phyloP scores from a whole-genome alignment of 2,888 invertebrate species.

The Trisateles emortualis region DNA sequence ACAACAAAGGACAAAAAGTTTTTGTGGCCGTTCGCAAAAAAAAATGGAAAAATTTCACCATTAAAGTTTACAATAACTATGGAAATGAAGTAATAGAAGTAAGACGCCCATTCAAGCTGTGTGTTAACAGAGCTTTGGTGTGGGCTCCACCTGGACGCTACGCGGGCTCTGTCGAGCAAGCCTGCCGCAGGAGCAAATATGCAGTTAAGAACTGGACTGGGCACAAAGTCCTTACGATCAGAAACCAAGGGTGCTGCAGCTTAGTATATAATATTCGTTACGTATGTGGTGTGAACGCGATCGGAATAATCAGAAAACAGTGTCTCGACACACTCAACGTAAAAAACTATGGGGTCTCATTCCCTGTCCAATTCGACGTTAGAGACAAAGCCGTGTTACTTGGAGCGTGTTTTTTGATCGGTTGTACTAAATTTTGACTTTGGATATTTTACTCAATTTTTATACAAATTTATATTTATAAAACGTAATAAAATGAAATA shows the following conservation, averaged over 20 bases:
- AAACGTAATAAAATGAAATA: not conserved
- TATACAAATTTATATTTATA: no score
- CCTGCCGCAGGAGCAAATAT: slow-evolving; percentile 44
- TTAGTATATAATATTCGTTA: slow-evolving; percentile 29
- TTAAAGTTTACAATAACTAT: slow-evolving; percentile 68
- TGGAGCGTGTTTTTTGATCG: slow-evolving; percentile 65
- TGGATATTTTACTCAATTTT: not conserved
- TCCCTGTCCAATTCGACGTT: slow-evolving; percentile 57
- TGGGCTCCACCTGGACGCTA: slow-evolving; percentile 69
- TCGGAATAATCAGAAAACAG: slow-evolving; percentile 56
- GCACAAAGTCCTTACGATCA: slow-evolving; percentile 50
- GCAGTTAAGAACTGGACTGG: slow-evolving; percentile 52
- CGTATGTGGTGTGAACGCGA: slow-evolving; percentile 46
- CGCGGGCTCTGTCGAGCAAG: slow-evolving; percentile 59
- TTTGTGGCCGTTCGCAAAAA: slow-evolving; percentile 62
- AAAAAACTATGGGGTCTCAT: slow-evolving; percentile 54
- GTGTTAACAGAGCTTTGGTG: slow-evolving; percentile 51
- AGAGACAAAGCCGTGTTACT: slow-evolving; percentile 60
- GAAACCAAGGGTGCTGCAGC: slow-evolving; percentile 31
- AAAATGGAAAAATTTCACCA: slow-evolving; percentile 43
- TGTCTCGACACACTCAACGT: slow-evolving; percentile 33
- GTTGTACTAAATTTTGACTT: slow-evolving; percentile 48
- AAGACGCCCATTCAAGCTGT: slow-evolving; percentile 46
- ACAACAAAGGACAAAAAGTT: slow-evolving; percentile 64
- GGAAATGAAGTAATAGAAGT: slow-evolving; percentile 71